Percentiles rank a stretch among this genome's conserved stretches.
Evolutionary conservation across 2,888 invertebrate species (phyloP).

Genomic region (Beris chalybata): DNA sequence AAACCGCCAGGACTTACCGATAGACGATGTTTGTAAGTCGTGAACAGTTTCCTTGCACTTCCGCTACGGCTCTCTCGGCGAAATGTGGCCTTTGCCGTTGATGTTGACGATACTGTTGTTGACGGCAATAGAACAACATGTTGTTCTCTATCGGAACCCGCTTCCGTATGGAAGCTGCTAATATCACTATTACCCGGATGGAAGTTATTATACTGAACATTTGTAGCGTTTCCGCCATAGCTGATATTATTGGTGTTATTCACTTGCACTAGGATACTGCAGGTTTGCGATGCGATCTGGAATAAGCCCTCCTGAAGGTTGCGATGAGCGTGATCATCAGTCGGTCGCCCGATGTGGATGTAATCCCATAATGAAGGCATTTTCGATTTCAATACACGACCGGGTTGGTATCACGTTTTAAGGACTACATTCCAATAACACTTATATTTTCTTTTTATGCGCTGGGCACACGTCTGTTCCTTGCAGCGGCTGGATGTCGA

Average conservation of each 20-base stretch:
- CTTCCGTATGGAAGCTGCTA: conserved; percentile 44
- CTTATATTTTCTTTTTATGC: background rate
- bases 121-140: conserved; percentile 64
- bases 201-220: conserved; percentile 62
- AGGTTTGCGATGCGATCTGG: conserved; percentile 78
- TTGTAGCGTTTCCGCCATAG: conserved; percentile 65
- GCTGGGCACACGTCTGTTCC: conserved; percentile 19
- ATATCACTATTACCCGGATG: conserved; percentile 38
- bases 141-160: conserved; percentile 53
- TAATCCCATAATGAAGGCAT: conserved; percentile 69
- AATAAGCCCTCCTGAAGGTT: conserved; percentile 75
- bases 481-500: conserved; percentile 10
- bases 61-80: conserved; percentile 37
- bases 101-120: conserved; percentile 38
- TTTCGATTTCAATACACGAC: conserved; percentile 22
- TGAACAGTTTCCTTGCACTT: conserved; percentile 54
- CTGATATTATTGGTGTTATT: conserved; percentile 76
- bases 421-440: conserved; percentile 9
- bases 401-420: background rate
- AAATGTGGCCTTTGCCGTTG: conserved; percentile 34
- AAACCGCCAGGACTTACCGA: conserved; percentile 58
- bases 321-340: conserved; percentile 59
- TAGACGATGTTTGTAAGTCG: conserved; percentile 63
- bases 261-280: conserved; percentile 75
- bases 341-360: conserved; percentile 58